Conservation (phyloP, 1,140 invertebrate genomes). For the Diabrotica undecimpunctata region DNA sequence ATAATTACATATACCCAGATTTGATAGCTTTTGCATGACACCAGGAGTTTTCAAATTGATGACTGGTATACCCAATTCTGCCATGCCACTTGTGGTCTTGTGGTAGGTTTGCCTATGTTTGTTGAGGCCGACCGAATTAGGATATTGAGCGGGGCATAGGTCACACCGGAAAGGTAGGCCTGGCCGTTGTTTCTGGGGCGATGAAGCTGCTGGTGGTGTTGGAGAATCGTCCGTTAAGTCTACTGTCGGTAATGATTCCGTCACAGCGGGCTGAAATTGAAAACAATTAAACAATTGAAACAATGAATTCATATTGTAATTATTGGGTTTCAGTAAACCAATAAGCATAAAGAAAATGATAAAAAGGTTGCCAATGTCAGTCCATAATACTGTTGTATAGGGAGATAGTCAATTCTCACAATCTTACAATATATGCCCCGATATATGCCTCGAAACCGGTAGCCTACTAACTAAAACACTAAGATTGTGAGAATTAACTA, state of each 20-base stretch:
- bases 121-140: conserved; percentile 59
- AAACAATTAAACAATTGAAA: background rate
- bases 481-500: too few relatives aligned
- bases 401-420: too few relatives aligned
- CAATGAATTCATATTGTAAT: too few relatives aligned
- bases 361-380: too few relatives aligned
- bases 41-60: conserved; percentile 67
- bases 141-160: conserved; percentile 67
- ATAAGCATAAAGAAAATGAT: too few relatives aligned
- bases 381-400: too few relatives aligned
- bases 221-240: conserved; percentile 41
- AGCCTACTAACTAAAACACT: too few relatives aligned
- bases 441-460: too few relatives aligned
- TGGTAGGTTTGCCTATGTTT: conserved; percentile 69
- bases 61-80: conserved; percentile 67
- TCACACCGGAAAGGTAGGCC: conserved; percentile 60
- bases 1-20: conserved; percentile 68
- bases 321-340: too few relatives aligned
- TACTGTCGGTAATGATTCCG: conserved; percentile 35
- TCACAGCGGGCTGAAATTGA: conserved; percentile 3
- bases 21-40: conserved; percentile 58
- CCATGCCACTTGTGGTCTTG: conserved; percentile 51
- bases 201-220: conserved; percentile 10
- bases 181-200: conserved; percentile 38
- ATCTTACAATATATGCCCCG: too few relatives aligned